These are phyloP conservation scores for Clostera curtula DNA, from an alignment of 2,888 invertebrate genomes.

Conservation along the genomic window DNA sequence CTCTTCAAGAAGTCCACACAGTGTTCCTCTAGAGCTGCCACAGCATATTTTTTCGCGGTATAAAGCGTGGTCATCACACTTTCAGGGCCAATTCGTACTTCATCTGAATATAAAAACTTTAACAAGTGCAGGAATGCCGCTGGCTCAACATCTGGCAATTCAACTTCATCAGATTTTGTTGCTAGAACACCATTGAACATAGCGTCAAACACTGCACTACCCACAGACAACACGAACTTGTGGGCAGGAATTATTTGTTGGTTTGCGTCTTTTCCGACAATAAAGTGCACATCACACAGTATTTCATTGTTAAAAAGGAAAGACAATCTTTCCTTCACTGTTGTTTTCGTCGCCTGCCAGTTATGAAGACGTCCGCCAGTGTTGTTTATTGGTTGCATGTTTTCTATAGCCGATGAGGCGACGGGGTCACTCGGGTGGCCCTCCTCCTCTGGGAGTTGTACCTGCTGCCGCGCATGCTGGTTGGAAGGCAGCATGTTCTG, in stretches of 20 bases:
- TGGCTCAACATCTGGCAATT: constrained; percentile 89
- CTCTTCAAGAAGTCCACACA: constrained; percentile 86
- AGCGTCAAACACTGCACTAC: constrained; percentile 90
- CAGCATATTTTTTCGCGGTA: constrained; percentile 91
- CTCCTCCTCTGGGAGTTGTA: constrained; percentile 48
- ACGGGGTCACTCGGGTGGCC: constrained; percentile 40
- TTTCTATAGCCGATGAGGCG: constrained; percentile 51
- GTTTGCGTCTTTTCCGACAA: constrained; percentile 82
- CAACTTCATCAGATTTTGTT: constrained; percentile 81
- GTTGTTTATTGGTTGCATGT: constrained; percentile 55
- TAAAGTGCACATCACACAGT: constrained; percentile 82
- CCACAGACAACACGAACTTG: constrained; percentile 85
- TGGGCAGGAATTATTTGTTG: constrained; percentile 85
- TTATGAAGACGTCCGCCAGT: constrained; percentile 72
- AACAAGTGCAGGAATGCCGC: constrained; percentile 85
- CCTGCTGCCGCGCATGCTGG: constrained; percentile 48
- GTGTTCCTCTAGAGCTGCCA: constrained; percentile 86
- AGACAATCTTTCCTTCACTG: constrained; percentile 83
- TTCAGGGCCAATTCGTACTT: constrained; percentile 88
- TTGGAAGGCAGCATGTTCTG: constrained; percentile 73
- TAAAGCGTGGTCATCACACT: constrained; percentile 91
- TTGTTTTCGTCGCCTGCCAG: constrained; percentile 84
- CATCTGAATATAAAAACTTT: constrained; percentile 85
- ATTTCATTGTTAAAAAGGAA: constrained; percentile 73
- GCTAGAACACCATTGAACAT: constrained; percentile 88